Evolutionary conservation across 2,888 invertebrate species (phyloP).

Genomic region (Phania funesta): DNA sequence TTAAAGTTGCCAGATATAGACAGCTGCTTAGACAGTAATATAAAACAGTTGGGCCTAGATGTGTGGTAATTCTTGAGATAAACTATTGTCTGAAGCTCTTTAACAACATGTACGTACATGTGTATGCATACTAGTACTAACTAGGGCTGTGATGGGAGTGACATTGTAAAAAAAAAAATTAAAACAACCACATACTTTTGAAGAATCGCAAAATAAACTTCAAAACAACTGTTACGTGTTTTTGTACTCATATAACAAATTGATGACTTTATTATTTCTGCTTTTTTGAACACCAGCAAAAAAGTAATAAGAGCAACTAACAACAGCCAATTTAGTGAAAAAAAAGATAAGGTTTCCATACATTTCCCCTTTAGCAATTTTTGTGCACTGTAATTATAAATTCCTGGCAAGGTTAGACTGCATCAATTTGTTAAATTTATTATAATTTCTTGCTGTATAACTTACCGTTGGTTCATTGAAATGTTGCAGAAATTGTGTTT

Average conservation of each 20-base stretch:
- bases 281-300: constrained; percentile 13
- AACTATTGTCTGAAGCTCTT: constrained; percentile 33
- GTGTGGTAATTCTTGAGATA: constrained; percentile 16
- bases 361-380: constrained; percentile 6
- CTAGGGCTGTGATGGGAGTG: constrained; percentile 43
- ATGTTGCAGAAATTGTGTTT: constrained; percentile 79
- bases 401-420: constrained; percentile 46
- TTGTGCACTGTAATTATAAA: constrained; percentile 18
- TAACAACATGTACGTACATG: neutral
- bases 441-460: constrained; percentile 4
- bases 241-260: constrained; percentile 60
- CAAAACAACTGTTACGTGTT: constrained; percentile 38
- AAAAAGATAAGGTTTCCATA: constrained; percentile 6
- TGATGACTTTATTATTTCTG: constrained; percentile 24
- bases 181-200: neutral
- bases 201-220: neutral
- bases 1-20: neutral
- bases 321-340: neutral
- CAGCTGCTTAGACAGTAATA: no score
- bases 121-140: neutral
- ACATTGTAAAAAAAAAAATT: constrained; percentile 49
- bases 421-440: neutral
- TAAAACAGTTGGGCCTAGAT: constrained; percentile 7
- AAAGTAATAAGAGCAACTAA: constrained; percentile 1
- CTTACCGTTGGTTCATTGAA: constrained; percentile 78